Evolutionary conservation across 2,888 invertebrate species (phyloP), one percentile per base, ranked within the genome.

Genomic region (Cheilosia pagana): DNA sequence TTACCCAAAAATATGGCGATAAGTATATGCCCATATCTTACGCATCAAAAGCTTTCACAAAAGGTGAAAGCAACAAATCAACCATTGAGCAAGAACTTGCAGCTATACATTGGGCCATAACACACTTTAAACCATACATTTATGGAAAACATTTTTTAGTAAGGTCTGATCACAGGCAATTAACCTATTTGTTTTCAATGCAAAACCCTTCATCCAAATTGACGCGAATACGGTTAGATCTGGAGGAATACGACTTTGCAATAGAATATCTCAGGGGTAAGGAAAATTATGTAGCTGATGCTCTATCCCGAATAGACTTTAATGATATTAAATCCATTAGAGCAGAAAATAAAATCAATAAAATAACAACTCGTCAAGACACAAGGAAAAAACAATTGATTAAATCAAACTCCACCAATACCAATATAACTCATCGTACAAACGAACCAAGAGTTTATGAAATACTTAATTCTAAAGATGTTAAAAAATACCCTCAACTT

Each of bases 161-260:
- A 10, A 75, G 52, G 31, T 86, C 86, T 7, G 88, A 88, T 43
- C 88, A 89, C 63, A 75, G 85, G 63, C 88, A 88, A 0, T 65
- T 88, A 16, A 31, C 87, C 2, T 88, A 88, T 63, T 53, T 88
- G 21, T 88, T 87, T 43, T 74, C 85, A 25, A 79, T 88, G 67
- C 85, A 81, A 70, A 88, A 88, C 67, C 87, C 88, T 4, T 81
- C 86, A 4, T 88, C 87, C 21, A 87, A 88, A 78, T 59, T 89
- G 21, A 88, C 87, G 7, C 87, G 87, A 75, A 88, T 88, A 71
- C 67, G 88, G 52, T 76, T 88, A 23, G 82, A 86, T 16, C 60
- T 89, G 35, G 81, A 87, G 43, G 87, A 87, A 71, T 87, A 87
- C 48, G 78, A 87, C 55, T 88, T 88, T 53, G 50, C 39, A 25